Evolutionary conservation across 1,140 invertebrate species (phyloP).

Genomic region (Aphelenchoides besseyi): DNA sequence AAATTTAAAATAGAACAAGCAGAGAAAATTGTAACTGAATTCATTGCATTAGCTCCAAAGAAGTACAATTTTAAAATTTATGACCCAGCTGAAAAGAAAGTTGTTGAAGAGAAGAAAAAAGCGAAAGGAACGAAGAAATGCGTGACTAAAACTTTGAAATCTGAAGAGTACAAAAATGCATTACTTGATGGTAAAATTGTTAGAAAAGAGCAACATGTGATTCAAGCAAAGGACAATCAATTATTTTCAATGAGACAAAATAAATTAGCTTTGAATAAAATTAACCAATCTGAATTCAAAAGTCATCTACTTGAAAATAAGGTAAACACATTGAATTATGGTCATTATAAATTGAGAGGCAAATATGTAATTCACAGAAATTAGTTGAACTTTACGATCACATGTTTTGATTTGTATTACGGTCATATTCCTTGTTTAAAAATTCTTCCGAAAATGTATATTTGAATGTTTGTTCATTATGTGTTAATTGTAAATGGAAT

Average conservation of each 20-base stretch:
- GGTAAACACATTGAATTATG: neutral
- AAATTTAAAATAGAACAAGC: neutral
- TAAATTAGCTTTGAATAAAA: too few relatives aligned
- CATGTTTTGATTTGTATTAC: neutral
- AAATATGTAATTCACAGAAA: too few relatives aligned
- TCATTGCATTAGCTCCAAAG: neutral
- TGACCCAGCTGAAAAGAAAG: neutral
- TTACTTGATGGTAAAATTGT: neutral
- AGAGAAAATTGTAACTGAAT: neutral
- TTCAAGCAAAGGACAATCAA: conserved; percentile 1
- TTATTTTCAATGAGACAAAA: neutral
- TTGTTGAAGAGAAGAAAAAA: neutral
- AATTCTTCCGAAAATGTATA: neutral
- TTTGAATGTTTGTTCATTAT: too few relatives aligned
- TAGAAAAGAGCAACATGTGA: neutral
- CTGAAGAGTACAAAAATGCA: conserved; percentile 1
- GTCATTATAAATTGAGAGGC: too few relatives aligned
- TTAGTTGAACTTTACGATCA: neutral
- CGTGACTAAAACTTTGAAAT: conserved; percentile 1
- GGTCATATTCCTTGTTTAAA: too few relatives aligned
- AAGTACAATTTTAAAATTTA: neutral
- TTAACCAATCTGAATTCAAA: too few relatives aligned
- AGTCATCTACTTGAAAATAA: conserved; percentile 2
- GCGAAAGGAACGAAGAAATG: conserved; percentile 1
- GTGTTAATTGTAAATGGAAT: neutral